A percentile compares a stretch with the other conserved stretches of the same genome.
These are phyloP conservation scores for Sphaerophoria taeniata DNA, from an alignment of 2,888 invertebrate species.

Conservation along the genomic window DNA sequence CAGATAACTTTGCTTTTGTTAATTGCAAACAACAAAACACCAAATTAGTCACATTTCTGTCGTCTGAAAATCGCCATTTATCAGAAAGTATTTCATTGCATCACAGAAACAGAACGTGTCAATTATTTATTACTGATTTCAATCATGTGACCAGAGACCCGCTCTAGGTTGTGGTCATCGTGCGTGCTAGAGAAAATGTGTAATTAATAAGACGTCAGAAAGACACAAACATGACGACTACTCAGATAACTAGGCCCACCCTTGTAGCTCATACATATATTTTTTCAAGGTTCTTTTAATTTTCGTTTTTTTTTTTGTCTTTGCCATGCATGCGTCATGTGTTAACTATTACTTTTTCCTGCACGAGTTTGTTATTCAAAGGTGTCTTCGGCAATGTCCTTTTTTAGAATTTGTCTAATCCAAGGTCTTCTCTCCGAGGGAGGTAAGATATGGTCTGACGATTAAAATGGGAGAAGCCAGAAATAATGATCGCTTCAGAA, in stretches of 20 bases:
- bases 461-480: neutral
- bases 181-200: constrained; percentile 4
- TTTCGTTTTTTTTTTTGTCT: constrained; percentile 4
- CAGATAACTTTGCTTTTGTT: too few relatives aligned
- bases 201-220: neutral
- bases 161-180: neutral
- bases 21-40: too few relatives aligned
- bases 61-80: too few relatives aligned
- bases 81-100: too few relatives aligned
- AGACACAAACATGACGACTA: neutral
- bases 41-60: too few relatives aligned
- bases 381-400: neutral
- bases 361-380: constrained; percentile 12
- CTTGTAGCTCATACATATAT: neutral
- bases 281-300: neutral
- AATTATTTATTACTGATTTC: neutral
- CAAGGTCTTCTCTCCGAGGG: neutral
- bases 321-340: neutral
- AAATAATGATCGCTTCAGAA: neutral
- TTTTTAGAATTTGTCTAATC: neutral
- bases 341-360: neutral
- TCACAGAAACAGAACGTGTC: neutral
- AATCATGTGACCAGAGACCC: neutral
- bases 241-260: constrained; percentile 5
- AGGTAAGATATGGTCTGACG: neutral